Evolutionary conservation across 2,888 invertebrate species (phyloP), one percentile per base, ranked within the genome.

Genomic region (Cistogaster globosa): DNA sequence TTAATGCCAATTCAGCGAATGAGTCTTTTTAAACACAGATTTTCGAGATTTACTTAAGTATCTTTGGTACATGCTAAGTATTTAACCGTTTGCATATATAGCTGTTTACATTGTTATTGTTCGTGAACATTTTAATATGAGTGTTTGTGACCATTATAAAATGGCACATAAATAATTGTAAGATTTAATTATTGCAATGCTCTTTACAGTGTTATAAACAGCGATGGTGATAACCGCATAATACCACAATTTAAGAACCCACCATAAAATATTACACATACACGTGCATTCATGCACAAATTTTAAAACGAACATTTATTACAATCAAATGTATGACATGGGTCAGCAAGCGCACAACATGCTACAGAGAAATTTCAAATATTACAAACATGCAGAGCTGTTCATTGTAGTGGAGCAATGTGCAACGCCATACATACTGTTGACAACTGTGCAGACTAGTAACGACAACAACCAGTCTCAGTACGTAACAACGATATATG

Each of bases 121-220:
- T 53, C 20, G 62, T 69, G 74, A 18, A n/a, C 18, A 68, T 38
- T 1, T 36, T 68, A n/a, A n/a, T n/a, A n/a, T n/a, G n/a, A n/a
- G n/a, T n/a, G n/a, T n/a, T n/a, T n/a, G n/a, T n/a, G n/a, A n/a
- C n/a, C n/a, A n/a, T n/a, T n/a, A n/a, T n/a, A 71, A 58, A 45
- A 57, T 71, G 18, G 12, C 51, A 67, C 51, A 58, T 55, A 79
- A 79, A 57, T 69, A 79, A 79, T 74, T 78, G 74, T 18, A 74
- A 78, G 69, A 74, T 75, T 82, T 82, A 82, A 85, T 82, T 85
- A 85, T 82, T 78, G 69, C 58, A 45, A 63, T 75, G 51, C 45
- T 69, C 45, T 45, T 77, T 68, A 65, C 68, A 58, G 68, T 63
- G 60, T 45, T 67, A 48, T 51, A 76, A 71, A 71, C 69, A 76